Conservation (phyloP, 2,888 invertebrate species). For the Acanthacorydalis orientalis region DNA sequence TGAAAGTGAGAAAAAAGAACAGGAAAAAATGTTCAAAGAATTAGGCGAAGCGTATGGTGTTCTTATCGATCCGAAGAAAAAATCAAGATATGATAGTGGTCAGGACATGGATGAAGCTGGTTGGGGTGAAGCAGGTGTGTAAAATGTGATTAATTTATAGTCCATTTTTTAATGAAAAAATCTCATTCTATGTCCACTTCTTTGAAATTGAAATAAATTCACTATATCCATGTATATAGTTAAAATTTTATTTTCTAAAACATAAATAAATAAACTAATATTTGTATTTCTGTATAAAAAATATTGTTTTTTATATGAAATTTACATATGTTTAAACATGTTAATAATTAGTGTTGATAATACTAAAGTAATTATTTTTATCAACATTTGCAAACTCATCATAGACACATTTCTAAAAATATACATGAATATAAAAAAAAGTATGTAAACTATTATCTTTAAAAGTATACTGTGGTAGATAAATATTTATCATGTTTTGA, state of each 20-base stretch:
- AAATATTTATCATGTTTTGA: no score
- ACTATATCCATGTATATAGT: background rate
- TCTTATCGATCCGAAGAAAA: constrained; percentile 80
- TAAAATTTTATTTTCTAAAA: background rate
- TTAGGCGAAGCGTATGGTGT: constrained; percentile 91
- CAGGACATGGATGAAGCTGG: constrained; percentile 70
- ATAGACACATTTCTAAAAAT: no score
- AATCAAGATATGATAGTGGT: constrained; percentile 78
- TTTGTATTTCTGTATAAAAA: no score
- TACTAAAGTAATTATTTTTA: no score
- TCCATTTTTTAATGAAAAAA: background rate
- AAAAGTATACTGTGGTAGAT: no score
- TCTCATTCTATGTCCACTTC: background rate
- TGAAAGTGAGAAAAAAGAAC: constrained; percentile 69
- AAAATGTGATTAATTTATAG: background rate
- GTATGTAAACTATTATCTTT: no score
- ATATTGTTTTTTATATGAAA: no score
- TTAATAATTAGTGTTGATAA: no score
- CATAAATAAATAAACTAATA: background rate
- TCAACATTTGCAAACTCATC: no score
- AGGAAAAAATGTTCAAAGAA: constrained; percentile 90
- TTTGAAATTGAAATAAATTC: background rate
- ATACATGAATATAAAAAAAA: no score
- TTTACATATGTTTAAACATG: no score
- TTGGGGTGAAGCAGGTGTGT: constrained; percentile 30